Evolutionary conservation across 2,797 vertebrate species (phyloP).

Genomic region (Takifugu ocellatus): DNA sequence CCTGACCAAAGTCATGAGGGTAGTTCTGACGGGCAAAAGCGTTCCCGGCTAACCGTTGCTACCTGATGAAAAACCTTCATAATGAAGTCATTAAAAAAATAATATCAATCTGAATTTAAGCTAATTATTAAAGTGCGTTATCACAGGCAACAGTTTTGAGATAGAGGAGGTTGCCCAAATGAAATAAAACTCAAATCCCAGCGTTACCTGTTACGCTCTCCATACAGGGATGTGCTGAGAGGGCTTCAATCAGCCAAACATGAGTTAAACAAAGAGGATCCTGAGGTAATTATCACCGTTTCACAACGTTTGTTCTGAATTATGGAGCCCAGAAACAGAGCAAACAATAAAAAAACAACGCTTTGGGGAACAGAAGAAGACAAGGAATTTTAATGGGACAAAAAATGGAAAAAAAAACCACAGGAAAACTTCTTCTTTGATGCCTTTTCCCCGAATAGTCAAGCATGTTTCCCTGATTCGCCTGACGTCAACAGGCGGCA

Average conservation of each 20-base stretch:
- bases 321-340: constrained; percentile 2
- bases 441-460: constrained; percentile 10
- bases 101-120: too few relatives aligned
- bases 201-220: not conserved
- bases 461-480: constrained; percentile 33
- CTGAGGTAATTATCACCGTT: constrained; percentile 12
- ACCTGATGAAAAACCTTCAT: too few relatives aligned
- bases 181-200: too few relatives aligned
- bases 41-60: too few relatives aligned
- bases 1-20: too few relatives aligned
- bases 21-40: too few relatives aligned
- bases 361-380: not conserved
- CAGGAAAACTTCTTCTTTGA: constrained; percentile 12
- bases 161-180: too few relatives aligned
- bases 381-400: not conserved
- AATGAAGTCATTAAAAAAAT: too few relatives aligned
- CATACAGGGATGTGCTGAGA: too few relatives aligned
- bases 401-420: constrained; percentile 2
- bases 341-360: constrained; percentile 20
- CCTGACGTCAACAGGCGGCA: constrained; percentile 18
- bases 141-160: too few relatives aligned
- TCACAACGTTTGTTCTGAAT: constrained; percentile 4
- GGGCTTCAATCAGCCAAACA: not conserved
- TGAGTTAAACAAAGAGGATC: constrained; percentile 13
- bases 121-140: too few relatives aligned